Base-by-base conservation (phyloP, 1,140 invertebrate genomes). In the Eumaeus atala region DNA sequence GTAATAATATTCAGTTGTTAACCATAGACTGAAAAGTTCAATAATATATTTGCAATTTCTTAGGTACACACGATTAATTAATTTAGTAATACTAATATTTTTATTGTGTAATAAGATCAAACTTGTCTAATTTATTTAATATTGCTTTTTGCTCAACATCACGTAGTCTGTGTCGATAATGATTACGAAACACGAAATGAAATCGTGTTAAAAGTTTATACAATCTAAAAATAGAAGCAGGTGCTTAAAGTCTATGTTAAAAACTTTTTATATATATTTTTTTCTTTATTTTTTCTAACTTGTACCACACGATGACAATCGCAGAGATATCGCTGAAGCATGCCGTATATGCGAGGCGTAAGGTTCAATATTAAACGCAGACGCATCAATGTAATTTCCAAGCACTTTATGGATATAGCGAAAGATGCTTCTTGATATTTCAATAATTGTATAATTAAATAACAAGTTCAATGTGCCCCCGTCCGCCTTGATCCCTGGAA, bases 361-460 rank as follows among this genome's bases (percentile, higher is more conserved):
- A 44, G 40, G 40, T 44, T 16, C 14, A 10, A 44, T 16, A 44
- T 44, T 16, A 44, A 16, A 16, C 17, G 40, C 40, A 44, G 40
- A 44, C 40, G 40, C 16, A 6, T 44, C 40, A 44, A 44, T 44
- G 40, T 44, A 44, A 44, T 44, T 44, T 44, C 40, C 40, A 44
- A 44, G 40, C 16, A 44, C 40, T 44, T 44, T 44, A 44, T 44
- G 40, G 40, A 37, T 44, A 16, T 44, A 44, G 40, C 16, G 40
- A 44, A 44, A 17, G 16, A 44, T 16, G 14, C 40, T 9, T 44
- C 40, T 44, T 44, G 40, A 44, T 44, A 44, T 44, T 44, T 44
- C 17, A 44, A 44, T 44, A 9, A 44, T 17, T 16, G 8, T 44
- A 40, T 40, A 40, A 12, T 44, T 44, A 44, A 44, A 44, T 44